Conservation (phyloP, 2,888 invertebrate species). For the Apotomis turbidana region DNA sequence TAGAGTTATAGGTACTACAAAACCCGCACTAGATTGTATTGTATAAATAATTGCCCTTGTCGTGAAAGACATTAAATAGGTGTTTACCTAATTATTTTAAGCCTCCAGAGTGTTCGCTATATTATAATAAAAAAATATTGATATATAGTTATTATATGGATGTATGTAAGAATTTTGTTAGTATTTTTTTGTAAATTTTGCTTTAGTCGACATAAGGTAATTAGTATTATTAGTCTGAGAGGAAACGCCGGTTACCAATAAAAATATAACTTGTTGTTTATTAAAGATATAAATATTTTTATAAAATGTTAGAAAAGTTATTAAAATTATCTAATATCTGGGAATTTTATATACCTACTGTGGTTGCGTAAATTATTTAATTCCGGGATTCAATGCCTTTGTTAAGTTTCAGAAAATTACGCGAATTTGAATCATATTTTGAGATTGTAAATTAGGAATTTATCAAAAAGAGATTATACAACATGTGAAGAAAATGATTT, state of each 20-base stretch:
- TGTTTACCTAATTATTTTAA: slow-evolving; percentile 57
- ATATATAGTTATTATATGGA: slow-evolving; percentile 64
- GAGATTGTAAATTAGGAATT: slow-evolving; percentile 68
- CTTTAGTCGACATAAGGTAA: slow-evolving; percentile 77
- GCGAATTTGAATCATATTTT: slow-evolving; percentile 66
- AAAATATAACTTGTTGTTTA: slow-evolving; percentile 83
- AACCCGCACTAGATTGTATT: slow-evolving; percentile 32
- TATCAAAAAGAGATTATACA: slow-evolving; percentile 58
- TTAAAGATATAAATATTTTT: slow-evolving; percentile 75
- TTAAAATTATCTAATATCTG: slow-evolving; percentile 67
- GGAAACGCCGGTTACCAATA: slow-evolving; percentile 84
- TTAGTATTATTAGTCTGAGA: slow-evolving; percentile 83
- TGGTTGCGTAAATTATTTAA: slow-evolving; percentile 77
- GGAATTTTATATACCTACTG: slow-evolving; percentile 65
- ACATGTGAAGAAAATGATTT: slow-evolving; percentile 49
- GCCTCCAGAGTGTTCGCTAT: slow-evolving; percentile 79
- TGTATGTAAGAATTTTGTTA: slow-evolving; percentile 69
- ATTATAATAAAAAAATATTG: slow-evolving; percentile 63
- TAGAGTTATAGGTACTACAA: slow-evolving; percentile 62
- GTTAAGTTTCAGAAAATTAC: slow-evolving; percentile 80
- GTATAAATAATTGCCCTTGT: slow-evolving; percentile 64
- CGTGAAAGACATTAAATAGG: slow-evolving; percentile 62
- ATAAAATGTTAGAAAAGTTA: slow-evolving; percentile 78
- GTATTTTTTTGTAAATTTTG: slow-evolving; percentile 77
- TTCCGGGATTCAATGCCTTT: slow-evolving; percentile 61